Evolutionary conservation across 2,113 vertebrate species (phyloP), one percentile per base, ranked within the genome.

Genomic region (Nematolebias whitei): DNA sequence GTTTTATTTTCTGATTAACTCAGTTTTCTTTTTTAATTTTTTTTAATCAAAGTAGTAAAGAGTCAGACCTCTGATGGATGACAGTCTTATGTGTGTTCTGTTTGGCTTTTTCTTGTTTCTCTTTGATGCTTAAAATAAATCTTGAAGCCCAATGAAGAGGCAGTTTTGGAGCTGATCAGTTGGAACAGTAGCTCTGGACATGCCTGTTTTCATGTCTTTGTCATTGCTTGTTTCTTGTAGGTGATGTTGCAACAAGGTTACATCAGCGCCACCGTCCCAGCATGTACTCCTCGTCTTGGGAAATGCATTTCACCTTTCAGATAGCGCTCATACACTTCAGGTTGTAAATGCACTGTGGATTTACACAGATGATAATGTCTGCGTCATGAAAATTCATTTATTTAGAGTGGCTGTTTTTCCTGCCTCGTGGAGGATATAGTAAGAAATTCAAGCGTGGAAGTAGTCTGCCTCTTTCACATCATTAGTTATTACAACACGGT

Each of bases 231-330:
- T 43, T 51, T 12, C 22, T 55, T 15, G 62, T 32, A 74, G 54
- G 51, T 76, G 71, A 67, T 79, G 74, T 85, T 87, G 75, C 81
- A 5, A 66, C 74, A 82, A 1, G 16, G 68, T 90, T 88, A 75
- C 88, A 71, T 85, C 85, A 90, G 41, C 51, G 6, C 32, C 29
- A 7, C 50, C 40, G 47, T 60, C 48, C 19, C 18, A 39, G 26
- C 49, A 43, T 40, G 54, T 53, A 29, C 40, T 59, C 39, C 38
- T 43, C 52, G 18, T 45, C 45, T 74, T 64, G 1, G 57, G 0
- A 1, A 6, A 22, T 0, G 16, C 20, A 2, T 50, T 50, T 65
- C 39, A 54, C n/a, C 38, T 24, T 35, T 55, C 44, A 16, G 12
- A 12, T 20, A 11, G 4, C 16, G 44, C 7, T 40, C 12, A 29